Base-by-base conservation (phyloP, 2,888 invertebrate species). In the Sinhomidia bicolor region DNA sequence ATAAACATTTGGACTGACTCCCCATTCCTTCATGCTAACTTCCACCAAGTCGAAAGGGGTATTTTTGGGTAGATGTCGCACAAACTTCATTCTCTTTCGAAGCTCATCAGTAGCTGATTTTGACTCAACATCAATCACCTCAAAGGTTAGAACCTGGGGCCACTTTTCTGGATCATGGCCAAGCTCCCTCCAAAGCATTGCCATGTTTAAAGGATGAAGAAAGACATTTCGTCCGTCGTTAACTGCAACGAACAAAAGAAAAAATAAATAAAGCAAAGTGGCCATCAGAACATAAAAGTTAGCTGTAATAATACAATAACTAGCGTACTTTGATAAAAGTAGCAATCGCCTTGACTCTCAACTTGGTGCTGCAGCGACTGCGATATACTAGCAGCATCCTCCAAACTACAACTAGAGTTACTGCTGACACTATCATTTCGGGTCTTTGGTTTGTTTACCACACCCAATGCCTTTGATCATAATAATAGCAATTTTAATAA, bases 181-280 rank as follows among this genome's bases (percentile, higher is more conserved):
- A 94, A 98, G 98, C 86, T 97, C 96, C 86, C 96, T 95, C 93
- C 97, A 96, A 92, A 99, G 94, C 95, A 99, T 97, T 89, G 97
- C 96, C 9, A 97, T 96, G 93, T 99, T 99, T 92, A 99, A 94
- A 14, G 97, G 96, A 94, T 98, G 97, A 89, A 99, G 94, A 94
- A 97, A 99, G 83, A 99, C 95, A 93, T 98, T 97, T 93, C 98
- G 98, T 0, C 99, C 99, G 93, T 98, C 98, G 62, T 95, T 95
- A 91, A 98, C 98, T 97, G 94, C 92, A 94, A 94, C 4, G 32
- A 41, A 20, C 4, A 57, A 79, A n/a, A n/a, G n/a, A n/a, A n/a
- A n/a, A n/a, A n/a, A n/a, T n/a, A n/a, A n/a, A n/a, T n/a, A n/a
- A n/a, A n/a, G n/a, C n/a, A n/a, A n/a, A n/a, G n/a, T n/a, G n/a